phyloP scores from a whole-genome alignment of 2,113 vertebrate species.

The Salvelinus fontinalis region DNA sequence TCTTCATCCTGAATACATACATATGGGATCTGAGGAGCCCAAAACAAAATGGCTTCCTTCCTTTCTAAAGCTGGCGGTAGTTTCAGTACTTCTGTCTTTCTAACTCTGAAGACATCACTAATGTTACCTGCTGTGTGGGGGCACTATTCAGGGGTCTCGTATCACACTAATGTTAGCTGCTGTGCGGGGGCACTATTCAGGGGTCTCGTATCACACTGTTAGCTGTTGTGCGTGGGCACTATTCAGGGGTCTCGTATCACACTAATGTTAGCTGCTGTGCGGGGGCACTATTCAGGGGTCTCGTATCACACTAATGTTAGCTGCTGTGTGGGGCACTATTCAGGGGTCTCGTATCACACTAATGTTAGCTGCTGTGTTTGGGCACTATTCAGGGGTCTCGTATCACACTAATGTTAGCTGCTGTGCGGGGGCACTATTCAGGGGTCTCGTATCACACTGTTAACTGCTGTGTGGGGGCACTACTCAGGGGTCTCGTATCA shows the following conservation, averaged over 20 bases:
- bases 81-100: not conserved
- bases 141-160: conserved; percentile 21
- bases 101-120: conserved; percentile 24
- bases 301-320: conserved; percentile 39
- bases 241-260: conserved; percentile 27
- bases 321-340: not conserved
- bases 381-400: conserved; percentile 14
- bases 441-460: conserved; percentile 31
- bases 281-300: not conserved
- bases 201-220: conserved; percentile 32
- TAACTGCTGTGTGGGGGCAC: not conserved
- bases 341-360: conserved; percentile 33
- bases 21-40: conserved; percentile 62
- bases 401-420: conserved; percentile 31
- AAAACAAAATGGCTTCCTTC: conserved; percentile 21
- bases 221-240: not conserved
- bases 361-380: conserved; percentile 4
- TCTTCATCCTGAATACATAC: conserved; percentile 40
- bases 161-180: conserved; percentile 31
- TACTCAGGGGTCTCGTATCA: conserved; percentile 29
- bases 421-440: not conserved
- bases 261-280: conserved; percentile 16
- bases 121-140: not conserved
- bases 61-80: conserved; percentile 15
- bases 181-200: not conserved